Conservation (phyloP, 2,797 vertebrate genomes). For the Premnoplex brunnescens region DNA sequence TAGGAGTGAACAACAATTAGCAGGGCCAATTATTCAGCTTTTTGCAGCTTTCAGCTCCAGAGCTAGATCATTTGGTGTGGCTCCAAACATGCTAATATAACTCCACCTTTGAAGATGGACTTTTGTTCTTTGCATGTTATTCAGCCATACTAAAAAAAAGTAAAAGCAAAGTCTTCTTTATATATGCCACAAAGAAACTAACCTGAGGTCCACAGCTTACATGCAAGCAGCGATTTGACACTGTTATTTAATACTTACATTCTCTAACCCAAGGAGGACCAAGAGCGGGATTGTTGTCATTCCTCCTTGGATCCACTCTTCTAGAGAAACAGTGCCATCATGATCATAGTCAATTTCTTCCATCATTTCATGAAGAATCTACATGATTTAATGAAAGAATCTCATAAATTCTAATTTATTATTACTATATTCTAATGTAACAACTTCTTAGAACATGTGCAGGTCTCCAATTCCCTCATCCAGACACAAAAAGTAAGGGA, state of each 20-base stretch:
- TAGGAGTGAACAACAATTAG: background rate
- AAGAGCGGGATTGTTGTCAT: constrained; percentile 94
- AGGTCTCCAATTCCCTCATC: background rate
- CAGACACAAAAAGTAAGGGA: background rate
- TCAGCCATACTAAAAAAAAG: background rate
- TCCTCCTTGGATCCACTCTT: constrained; percentile 96
- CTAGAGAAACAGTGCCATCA: constrained; percentile 91
- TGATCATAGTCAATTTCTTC: constrained; percentile 94
- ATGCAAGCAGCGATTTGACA: background rate
- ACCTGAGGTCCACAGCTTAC: background rate
- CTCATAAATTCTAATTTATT: background rate
- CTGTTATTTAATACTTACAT: constrained; percentile 75
- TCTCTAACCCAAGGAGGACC: constrained; percentile 91
- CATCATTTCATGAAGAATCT: constrained; percentile 99
- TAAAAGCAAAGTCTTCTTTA: background rate
- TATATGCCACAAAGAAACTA: background rate
- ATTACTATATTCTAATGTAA: background rate
- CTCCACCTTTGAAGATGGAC: background rate
- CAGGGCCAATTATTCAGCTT: background rate
- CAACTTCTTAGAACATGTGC: background rate
- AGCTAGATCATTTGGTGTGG: background rate
- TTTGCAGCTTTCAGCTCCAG: background rate
- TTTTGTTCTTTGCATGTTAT: background rate
- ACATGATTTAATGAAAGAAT: background rate
- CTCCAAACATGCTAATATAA: background rate